These are phyloP conservation scores for Batillaria attramentaria DNA, from an alignment of 1,140 invertebrate genomes.

Conservation along the genomic window DNA sequence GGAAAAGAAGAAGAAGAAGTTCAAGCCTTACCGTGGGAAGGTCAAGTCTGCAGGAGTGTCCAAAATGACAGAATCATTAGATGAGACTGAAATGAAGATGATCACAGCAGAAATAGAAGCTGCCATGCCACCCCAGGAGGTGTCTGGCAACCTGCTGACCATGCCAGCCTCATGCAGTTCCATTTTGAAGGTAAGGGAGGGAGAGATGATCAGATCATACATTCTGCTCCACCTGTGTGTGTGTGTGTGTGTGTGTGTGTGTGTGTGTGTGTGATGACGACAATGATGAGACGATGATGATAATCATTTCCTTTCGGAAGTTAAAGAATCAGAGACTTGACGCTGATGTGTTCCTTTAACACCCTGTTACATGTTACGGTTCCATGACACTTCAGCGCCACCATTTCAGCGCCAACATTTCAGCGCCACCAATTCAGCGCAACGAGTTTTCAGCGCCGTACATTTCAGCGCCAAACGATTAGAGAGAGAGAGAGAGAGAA, in stretches of 20 bases:
- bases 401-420: too few relatives aligned
- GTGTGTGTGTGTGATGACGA: constrained; percentile 5
- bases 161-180: constrained; percentile 68
- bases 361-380: too few relatives aligned
- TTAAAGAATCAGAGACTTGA: too few relatives aligned
- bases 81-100: constrained; percentile 65
- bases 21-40: constrained; percentile 62
- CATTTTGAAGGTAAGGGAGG: constrained; percentile 62
- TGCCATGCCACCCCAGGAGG: constrained; percentile 40
- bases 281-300: too few relatives aligned
- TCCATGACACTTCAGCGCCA: too few relatives aligned
- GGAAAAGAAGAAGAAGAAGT: constrained; percentile 57
- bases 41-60: constrained; percentile 57
- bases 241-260: constrained; percentile 11
- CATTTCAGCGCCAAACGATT: too few relatives aligned
- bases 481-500: too few relatives aligned
- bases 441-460: too few relatives aligned
- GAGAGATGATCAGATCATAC: neutral
- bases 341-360: too few relatives aligned
- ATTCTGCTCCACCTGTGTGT: constrained; percentile 16
- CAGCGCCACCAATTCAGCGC: too few relatives aligned
- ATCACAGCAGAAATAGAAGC: constrained; percentile 46
- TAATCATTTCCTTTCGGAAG: too few relatives aligned
- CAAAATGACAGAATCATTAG: constrained; percentile 63
- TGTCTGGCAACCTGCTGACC: constrained; percentile 48